A percentile compares a stretch with the other conserved stretches of the same genome.
phyloP scores from a whole-genome alignment of 2,797 vertebrate genomes.

The Podargus strigoides region DNA sequence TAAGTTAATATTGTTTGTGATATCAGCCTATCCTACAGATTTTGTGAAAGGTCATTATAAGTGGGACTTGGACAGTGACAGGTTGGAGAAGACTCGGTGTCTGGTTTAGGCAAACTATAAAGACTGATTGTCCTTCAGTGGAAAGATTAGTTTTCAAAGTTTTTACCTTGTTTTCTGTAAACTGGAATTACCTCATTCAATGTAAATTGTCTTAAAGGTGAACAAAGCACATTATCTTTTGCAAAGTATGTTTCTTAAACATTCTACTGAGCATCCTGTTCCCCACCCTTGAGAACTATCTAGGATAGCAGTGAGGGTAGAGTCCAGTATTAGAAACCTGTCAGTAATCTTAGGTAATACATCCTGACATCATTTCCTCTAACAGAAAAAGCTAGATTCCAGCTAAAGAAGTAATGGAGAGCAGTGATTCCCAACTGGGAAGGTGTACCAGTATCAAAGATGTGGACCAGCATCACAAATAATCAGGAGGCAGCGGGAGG shows the following conservation, averaged over 20 bases:
- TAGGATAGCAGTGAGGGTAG: not conserved
- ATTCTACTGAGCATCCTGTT: not conserved
- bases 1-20: conserved; percentile 59
- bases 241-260: not conserved
- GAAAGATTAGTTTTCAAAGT: not conserved
- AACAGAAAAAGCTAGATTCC: not conserved
- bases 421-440: not conserved
- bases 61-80: not conserved
- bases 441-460: not conserved
- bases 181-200: not conserved
- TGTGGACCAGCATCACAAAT: not conserved
- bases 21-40: not conserved
- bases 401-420: not conserved
- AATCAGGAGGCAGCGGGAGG: not conserved
- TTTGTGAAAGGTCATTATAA: not conserved
- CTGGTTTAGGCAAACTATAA: not conserved
- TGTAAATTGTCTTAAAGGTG: not conserved
- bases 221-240: not conserved
- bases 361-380: not conserved
- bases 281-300: not conserved
- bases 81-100: not conserved
- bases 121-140: not conserved
- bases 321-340: not conserved
- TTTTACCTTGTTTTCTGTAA: not conserved
- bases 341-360: not conserved